Evolutionary conservation across 1,140 invertebrate species (phyloP), one percentile per base, ranked within the genome.

Genomic region (Centruroides sculpturatus): DNA sequence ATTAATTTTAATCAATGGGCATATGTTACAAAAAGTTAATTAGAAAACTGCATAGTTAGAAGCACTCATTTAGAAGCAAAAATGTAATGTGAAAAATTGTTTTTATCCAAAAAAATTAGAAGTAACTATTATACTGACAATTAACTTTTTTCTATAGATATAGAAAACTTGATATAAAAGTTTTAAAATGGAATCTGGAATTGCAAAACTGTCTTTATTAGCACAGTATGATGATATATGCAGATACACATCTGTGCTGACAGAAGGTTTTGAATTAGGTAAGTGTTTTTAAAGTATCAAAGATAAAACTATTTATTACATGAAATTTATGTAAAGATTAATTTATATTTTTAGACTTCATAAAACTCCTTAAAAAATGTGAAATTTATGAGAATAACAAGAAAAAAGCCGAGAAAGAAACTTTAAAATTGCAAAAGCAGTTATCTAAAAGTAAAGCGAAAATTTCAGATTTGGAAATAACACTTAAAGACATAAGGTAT

Each of bases 401-500:
- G 49, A 62, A 58, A 47, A 73, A 77, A 2, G 78, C 82, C 9
- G 82, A 84, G 50, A 76, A 80, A 51, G 85, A 88, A 69, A 80
- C 82, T 59, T 76, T 78, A 46, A 75, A 83, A 2, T 73, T 88
- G 10, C 81, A 85, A 65, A 76, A 77, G 5, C 80, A 82, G 65
- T 70, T 87, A 47, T 81, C 83, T 65, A 79, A 81, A 61, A 76
- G 81, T 7, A 77, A 84, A 47, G 74, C 77, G 48, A 82, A 85
- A 58, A 80, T 83, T 47, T 74, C 78, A 1, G 80, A 83, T 64
- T 78, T 86, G 59, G 85, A 89, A 61, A 81, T 80, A 12, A 86
- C 88, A 70, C 77, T 92, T 51, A 82, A 81, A 61, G 83, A 87
- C 67, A 69, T 71, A 36, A 68, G 68, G 72, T 72, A 64, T 23